Conservation (phyloP, 2,113 vertebrate species). For the Eurystomus gularis region DNA sequence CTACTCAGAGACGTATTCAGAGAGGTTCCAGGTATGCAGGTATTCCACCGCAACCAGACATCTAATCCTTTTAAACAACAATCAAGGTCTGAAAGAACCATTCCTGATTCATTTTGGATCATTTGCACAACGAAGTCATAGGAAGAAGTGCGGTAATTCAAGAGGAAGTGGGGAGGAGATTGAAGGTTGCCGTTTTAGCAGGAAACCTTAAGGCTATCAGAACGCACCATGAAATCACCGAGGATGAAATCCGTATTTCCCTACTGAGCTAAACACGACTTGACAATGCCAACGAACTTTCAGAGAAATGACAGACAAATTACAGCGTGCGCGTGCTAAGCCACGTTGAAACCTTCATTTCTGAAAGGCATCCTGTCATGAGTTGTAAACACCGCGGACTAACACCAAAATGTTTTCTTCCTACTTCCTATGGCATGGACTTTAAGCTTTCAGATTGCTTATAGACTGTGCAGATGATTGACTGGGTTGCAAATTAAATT, state of each 20-base stretch:
- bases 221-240: slow-evolving; percentile 47
- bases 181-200: not conserved
- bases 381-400: slow-evolving; percentile 49
- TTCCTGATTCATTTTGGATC: not conserved
- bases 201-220: slow-evolving; percentile 46
- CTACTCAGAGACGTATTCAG: not conserved
- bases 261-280: slow-evolving; percentile 71
- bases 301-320: slow-evolving; percentile 75
- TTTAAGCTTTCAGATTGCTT: not conserved
- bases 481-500: not conserved
- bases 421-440: not conserved
- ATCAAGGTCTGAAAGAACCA: not conserved
- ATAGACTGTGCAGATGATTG: not conserved
- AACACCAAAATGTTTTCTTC: not conserved
- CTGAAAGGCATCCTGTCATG: slow-evolving; percentile 66
- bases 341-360: slow-evolving; percentile 48
- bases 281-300: slow-evolving; percentile 78
- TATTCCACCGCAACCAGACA: not conserved
- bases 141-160: slow-evolving; percentile 7
- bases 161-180: slow-evolving; percentile 21
- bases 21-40: not conserved
- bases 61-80: not conserved
- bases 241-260: slow-evolving; percentile 69
- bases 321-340: slow-evolving; percentile 10
- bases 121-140: slow-evolving; percentile 18